Evolutionary conservation across 2,797 vertebrate species (phyloP).

Genomic region (Semaprochilodus insignis): DNA sequence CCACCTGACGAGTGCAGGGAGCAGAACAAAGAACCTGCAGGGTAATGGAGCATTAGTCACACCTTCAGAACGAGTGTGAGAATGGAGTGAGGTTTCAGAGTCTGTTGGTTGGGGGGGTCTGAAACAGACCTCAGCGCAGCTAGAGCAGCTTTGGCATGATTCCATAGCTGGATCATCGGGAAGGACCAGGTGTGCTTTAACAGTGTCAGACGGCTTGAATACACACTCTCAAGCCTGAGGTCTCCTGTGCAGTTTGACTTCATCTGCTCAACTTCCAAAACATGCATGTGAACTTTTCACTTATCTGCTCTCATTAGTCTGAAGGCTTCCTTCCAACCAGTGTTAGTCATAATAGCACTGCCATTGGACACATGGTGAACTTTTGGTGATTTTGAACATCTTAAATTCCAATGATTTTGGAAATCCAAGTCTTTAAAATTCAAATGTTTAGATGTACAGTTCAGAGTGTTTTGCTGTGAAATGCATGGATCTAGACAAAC

Average conservation of each 20-base stretch:
- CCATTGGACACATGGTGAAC: not conserved
- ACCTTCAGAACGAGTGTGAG: conserved; percentile 43
- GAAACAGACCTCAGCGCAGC: conserved; percentile 32
- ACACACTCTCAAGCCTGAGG: conserved; percentile 62
- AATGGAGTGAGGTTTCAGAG: conserved; percentile 38
- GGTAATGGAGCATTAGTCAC: conserved; percentile 58
- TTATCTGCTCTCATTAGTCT: no score
- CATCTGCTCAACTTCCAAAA: not conserved
- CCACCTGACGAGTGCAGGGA: conserved; percentile 39
- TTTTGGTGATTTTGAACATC: no score
- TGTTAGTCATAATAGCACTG: not conserved
- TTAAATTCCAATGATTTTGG: no score
- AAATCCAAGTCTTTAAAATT: no score
- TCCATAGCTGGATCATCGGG: conserved; percentile 32
- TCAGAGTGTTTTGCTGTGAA: no score
- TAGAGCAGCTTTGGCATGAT: conserved; percentile 31
- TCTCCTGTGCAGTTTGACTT: not conserved
- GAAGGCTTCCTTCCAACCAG: not conserved
- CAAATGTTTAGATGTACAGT: no score
- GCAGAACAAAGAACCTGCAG: conserved; percentile 35
- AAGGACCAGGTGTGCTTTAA: conserved; percentile 39
- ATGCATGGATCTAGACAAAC: no score
- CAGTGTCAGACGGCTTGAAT: conserved; percentile 73
- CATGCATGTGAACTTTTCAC: not conserved
- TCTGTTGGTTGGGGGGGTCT: conserved; percentile 12